Evolutionary conservation across 2,797 vertebrate genomes (phyloP).

Genomic region (Centroberyx gerrardi): DNA sequence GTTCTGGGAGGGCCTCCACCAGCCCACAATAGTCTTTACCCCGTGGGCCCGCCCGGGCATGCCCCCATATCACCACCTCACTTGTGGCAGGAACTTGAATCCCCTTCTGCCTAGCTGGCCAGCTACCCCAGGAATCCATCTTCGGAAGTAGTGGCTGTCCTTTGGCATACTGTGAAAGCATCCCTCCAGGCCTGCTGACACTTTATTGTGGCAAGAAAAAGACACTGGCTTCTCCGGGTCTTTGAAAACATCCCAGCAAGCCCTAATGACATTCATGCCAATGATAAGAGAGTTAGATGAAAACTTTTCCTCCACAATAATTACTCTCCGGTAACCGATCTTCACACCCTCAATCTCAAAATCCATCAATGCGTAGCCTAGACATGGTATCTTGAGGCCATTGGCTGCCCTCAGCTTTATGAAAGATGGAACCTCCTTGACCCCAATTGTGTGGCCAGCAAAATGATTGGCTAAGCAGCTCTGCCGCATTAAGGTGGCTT

Average conservation of each 20-base stretch:
- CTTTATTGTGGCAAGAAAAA: no score
- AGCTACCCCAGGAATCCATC: no score
- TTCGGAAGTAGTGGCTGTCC: no score
- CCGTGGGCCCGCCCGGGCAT: no score
- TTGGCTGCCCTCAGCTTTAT: constrained; percentile 17
- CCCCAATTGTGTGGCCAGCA: background rate
- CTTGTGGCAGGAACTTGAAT: no score
- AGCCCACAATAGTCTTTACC: no score
- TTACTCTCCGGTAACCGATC: background rate
- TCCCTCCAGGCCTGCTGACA: no score
- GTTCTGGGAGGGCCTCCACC: no score
- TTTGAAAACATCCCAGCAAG: background rate
- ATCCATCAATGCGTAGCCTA: constrained; percentile 22
- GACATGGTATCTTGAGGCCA: constrained; percentile 11
- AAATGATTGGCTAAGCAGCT: background rate
- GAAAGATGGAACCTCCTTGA: background rate
- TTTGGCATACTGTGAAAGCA: no score
- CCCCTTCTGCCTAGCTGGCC: no score
- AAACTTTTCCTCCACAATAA: constrained; percentile 13
- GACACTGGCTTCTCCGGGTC: no score
- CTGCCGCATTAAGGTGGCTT: constrained; percentile 4
- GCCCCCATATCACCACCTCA: no score
- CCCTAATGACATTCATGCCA: constrained; percentile 20
- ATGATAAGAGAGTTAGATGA: constrained; percentile 3
- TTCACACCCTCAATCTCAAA: background rate